Conservation (phyloP, 2,888 invertebrate genomes). For the Torymus tubicola region DNA sequence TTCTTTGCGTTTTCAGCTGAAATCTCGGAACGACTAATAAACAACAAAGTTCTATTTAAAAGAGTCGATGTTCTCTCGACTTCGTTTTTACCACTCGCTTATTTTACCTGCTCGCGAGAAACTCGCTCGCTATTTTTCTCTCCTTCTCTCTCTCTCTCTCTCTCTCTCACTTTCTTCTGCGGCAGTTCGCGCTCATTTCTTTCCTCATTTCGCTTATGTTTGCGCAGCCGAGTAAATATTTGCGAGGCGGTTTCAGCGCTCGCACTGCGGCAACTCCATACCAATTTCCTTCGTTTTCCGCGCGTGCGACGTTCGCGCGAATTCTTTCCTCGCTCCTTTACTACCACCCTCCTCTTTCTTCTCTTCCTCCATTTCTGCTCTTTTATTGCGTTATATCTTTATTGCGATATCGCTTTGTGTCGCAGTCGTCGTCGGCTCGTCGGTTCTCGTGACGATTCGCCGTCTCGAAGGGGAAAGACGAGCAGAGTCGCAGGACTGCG, state of each 20-base stretch:
- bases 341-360: neutral
- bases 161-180: neutral
- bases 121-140: neutral
- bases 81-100: neutral
- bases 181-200: conserved; percentile 21
- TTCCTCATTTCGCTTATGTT: conserved; percentile 39
- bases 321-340: neutral
- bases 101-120: neutral
- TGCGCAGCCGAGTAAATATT: conserved; percentile 46
- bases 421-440: too few species aligned
- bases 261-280: neutral
- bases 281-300: conserved; percentile 36
- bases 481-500: neutral
- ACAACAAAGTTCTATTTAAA: too few species aligned
- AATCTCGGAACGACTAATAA: too few species aligned
- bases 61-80: neutral
- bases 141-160: neutral
- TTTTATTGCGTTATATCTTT: conserved; percentile 47
- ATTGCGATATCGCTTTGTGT: conserved; percentile 29
- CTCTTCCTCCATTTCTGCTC: neutral
- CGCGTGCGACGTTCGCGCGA: neutral
- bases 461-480: neutral
- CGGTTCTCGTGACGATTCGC: conserved; percentile 14
- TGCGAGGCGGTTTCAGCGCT: conserved; percentile 20
- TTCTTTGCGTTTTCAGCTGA: too few species aligned